A percentile compares a stretch with the other conserved stretches of the same genome.
Conservation (phyloP, 2,888 invertebrate species). For the Charanyca ferruginea region DNA sequence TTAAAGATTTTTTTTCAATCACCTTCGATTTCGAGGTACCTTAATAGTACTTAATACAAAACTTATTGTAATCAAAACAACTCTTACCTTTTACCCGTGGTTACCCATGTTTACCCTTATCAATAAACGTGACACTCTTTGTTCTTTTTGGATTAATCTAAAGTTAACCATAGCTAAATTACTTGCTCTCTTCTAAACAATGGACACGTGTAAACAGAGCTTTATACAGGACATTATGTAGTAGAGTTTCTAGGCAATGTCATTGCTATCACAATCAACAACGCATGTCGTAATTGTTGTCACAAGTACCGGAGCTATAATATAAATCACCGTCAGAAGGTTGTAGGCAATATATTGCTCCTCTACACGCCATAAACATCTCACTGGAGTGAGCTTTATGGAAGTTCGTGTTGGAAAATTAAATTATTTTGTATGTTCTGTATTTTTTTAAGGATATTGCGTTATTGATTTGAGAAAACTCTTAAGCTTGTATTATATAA, state of each 20-base stretch:
- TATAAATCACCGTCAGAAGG: conserved; percentile 61
- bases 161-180: conserved; percentile 2
- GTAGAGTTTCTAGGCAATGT: conserved; percentile 27
- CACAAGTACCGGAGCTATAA: conserved; percentile 49
- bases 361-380: conserved; percentile 58
- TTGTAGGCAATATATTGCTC: conserved; percentile 56
- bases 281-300: conserved; percentile 60
- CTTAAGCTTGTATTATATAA: too few relatives aligned
- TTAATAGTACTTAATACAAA: background rate
- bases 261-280: conserved; percentile 55
- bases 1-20: too few relatives aligned
- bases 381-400: conserved; percentile 61
- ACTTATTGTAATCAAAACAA: conserved; percentile 1
- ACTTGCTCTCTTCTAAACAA: background rate
- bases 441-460: background rate
- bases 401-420: conserved; percentile 46
- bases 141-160: conserved; percentile 22
- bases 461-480: background rate
- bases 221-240: conserved; percentile 11
- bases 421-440: conserved; percentile 61
- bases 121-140: conserved; percentile 21
- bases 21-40: too few relatives aligned
- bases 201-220: background rate
- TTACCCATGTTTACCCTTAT: conserved; percentile 30
- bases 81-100: background rate